These are phyloP conservation scores for Tetramorium bicarinatum DNA, from an alignment of 2,888 invertebrate genomes.

Conservation along the genomic window DNA sequence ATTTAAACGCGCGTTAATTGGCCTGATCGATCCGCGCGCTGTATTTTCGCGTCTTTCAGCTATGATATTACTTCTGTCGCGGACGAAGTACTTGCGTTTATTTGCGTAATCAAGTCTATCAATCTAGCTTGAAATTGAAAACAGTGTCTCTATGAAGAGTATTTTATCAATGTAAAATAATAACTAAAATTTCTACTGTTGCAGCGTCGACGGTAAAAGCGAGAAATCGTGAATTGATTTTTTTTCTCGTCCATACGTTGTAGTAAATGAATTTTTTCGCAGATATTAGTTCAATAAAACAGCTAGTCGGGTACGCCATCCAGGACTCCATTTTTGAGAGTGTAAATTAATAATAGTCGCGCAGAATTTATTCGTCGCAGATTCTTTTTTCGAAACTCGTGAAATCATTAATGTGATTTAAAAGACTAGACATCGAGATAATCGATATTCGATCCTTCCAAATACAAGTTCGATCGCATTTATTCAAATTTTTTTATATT, in stretches of 20 bases:
- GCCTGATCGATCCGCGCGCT: conserved; percentile 12
- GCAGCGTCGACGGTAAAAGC: neutral
- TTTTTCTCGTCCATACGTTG: neutral
- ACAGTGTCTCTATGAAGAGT: neutral
- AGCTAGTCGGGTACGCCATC: neutral
- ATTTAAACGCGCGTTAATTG: conserved; percentile 47
- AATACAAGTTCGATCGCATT: neutral
- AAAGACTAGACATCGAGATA: neutral
- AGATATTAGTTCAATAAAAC: conserved; percentile 3
- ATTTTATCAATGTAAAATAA: neutral
- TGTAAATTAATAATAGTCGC: conserved; percentile 12
- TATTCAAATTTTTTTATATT: neutral
- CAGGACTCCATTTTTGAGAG: neutral
- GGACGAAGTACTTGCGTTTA: neutral
- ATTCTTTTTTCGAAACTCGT: neutral
- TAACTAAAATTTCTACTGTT: neutral
- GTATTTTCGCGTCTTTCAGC: neutral
- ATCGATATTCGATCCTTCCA: too few species aligned
- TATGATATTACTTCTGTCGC: neutral
- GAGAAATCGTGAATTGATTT: neutral
- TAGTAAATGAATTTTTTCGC: conserved; percentile 21
- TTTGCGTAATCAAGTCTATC: neutral
- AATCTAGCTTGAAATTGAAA: neutral
- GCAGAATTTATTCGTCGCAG: neutral
- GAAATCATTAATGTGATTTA: neutral